Base-by-base conservation (phyloP, 2,113 vertebrate genomes). In the Perca fluviatilis region DNA sequence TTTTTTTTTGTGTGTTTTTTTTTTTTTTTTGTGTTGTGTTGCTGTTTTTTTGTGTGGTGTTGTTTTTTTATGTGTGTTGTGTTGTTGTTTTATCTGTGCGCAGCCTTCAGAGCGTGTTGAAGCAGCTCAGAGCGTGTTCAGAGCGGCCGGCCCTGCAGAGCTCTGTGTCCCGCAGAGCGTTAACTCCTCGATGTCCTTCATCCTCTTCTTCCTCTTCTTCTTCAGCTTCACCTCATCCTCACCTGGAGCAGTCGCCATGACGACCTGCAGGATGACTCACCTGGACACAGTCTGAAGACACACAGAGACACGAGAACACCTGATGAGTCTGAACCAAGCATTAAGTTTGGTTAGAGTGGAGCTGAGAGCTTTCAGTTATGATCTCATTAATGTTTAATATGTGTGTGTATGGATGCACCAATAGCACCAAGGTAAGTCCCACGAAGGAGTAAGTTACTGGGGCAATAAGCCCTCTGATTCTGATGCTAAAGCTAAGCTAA, bases 81-180 rank as follows among this genome's bases (percentile, higher is more conserved):
- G 8, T 2, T 40, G 33, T 1, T 40, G 40, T 40, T 9, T 10
- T 9, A 10, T 9, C 40, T 40, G 40, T 40, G 40, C 1, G 96
- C 95, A 18, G 95, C 80, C 49, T 90, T 88, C 36, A 97, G 93
- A 0, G 96, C 97, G 11, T 92, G 80, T 92, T 96, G 85, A 98
- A 97, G 84, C 76, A 89, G 0, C 67, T 78, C 71, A 97, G 61
- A 0, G 97, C 97, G 21, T 95, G 85, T 0, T 15, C 69, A 0
- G 15, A n/a, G 0, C 78, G 66, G 0, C 95, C 93, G n/a, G 2
- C 78, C 87, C 4, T 86, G 79, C 25, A 98, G 88, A 0, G 96
- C 96, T 70, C 0, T 50, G 1, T 86, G 89, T 46, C 97, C 97
- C 0, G 88, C 86, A 2, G 40, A 91, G n/a, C 0, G 95, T 97